Evolutionary conservation across 2,797 vertebrate genomes (phyloP), one percentile per base, ranked within the genome.

Genomic region (Enteromius radiatus): DNA sequence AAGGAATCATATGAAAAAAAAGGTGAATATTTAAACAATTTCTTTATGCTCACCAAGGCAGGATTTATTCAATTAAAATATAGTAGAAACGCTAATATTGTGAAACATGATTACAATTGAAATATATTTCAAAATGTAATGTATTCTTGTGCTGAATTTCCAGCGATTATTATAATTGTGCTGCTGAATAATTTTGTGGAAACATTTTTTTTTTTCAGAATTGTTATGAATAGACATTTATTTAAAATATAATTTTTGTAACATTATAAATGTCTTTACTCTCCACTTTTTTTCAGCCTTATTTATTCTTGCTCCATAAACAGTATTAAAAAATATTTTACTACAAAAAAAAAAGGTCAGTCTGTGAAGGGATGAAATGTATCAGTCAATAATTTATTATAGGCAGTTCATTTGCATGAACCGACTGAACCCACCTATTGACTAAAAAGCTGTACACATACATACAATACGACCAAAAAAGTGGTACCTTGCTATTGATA

Each of bases 341-440:
- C 47, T 17, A 49, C 7, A n/a, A 36, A 36, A 73, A 54, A 28
- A 59, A 17, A 1, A 75, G 36, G n/a, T 31, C 19, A 9, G 19
- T 49, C 14, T 21, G 69, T 23, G 11, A 3, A 45, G 41, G 3
- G 11, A 56, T 23, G 6, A 76, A 41, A 23, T 19, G 14, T 26
- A 56, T 41, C 21, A 59, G 52, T 59, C n/a, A 59, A 38, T 56
- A 15, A 26, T 76, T 76, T 59, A 59, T 59, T 61, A 59, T 26
- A 76, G 9, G 8, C 7, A 26, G 23, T 76, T 49, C 2, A 71
- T 49, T 76, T 43, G 74, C 74, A 76, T 76, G 33, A 61, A 61
- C 54, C 8, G 6, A 17, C 23, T 76, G 54, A 76, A 43, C 74
- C 8, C 36, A 43, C 1, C 74, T 19, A 21, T 11, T 26, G 33